Base-by-base conservation (phyloP, 2,888 invertebrate genomes). In the Auanema sp. region DNA sequence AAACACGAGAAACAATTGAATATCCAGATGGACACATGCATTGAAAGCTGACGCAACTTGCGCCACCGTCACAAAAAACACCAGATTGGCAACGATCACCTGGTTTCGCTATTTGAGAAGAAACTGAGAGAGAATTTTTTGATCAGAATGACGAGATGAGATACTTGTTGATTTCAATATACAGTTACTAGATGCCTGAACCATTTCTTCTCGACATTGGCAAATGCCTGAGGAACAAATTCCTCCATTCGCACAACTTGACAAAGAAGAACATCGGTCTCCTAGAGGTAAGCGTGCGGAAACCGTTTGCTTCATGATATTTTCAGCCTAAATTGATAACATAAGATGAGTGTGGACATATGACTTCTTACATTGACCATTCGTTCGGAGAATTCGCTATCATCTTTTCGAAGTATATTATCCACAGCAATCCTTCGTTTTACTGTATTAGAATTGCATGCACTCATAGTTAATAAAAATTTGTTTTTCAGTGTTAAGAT, bases 41-140 rank as follows among this genome's bases (percentile, higher is more conserved):
- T 18, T 70, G 51, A 16, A 60, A 65, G 4, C 67, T 65, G 10
- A 67, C 40, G 54, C 81, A 81, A 6, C 65, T 63, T 1, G 80
- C 68, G 1, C 81, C 82, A 14, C 83, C 83, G 50, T 79, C 79
- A 62, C 82, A 83, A 57, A 80, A 78, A 43, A 69, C 66, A 1
- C 70, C 70, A 40, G 64, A 54, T 2, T 55, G 57, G 52, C 83
- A 82, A 1, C 62, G 50, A 11, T 65, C 57, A 23, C 76, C 79
- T 1, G 83, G 81, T 10, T 60, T 24, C 12, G 77, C 72, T 52
- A 80, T 75, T 1, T 64, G 62, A 43, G 76, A 71, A 5, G 76
- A 60, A 11, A 80, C 80, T 80, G 55, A 41, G 71, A 63, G 14
- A 18, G 5, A 58, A 21, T 10, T 60, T 55, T 16, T 16, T 44